phyloP scores from a whole-genome alignment of 2,113 vertebrate species.

The Gracilinanus agilis region DNA sequence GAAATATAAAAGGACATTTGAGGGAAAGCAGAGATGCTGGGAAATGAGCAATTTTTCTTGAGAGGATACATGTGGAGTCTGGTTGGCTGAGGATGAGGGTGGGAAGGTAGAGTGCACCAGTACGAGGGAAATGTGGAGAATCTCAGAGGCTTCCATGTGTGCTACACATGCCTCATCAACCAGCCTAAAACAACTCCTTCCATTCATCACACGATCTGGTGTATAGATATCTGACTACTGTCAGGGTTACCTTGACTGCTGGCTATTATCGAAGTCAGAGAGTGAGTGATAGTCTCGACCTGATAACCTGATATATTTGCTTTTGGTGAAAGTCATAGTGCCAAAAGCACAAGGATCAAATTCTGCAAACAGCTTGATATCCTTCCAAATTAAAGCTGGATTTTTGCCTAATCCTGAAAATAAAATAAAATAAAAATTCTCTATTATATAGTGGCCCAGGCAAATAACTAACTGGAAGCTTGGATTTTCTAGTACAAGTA shows the following conservation, averaged over 20 bases:
- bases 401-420: background rate
- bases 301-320: background rate
- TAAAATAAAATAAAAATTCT: background rate
- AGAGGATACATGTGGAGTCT: background rate
- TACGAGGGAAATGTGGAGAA: background rate
- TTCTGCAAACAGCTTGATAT: background rate
- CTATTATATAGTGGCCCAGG: background rate
- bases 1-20: background rate
- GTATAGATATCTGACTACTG: background rate
- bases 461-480: background rate
- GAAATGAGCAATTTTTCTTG: background rate
- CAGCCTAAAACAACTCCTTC: background rate
- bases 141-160: background rate
- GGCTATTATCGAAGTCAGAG: background rate
- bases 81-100: background rate
- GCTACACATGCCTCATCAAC: background rate
- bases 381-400: background rate
- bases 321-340: background rate
- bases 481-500: background rate
- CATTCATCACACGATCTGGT: background rate
- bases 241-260: background rate
- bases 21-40: background rate
- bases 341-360: background rate
- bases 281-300: background rate
- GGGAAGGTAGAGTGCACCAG: too few relatives aligned